Evolutionary conservation across 1,140 invertebrate species (phyloP).

Genomic region (Battus philenor): DNA sequence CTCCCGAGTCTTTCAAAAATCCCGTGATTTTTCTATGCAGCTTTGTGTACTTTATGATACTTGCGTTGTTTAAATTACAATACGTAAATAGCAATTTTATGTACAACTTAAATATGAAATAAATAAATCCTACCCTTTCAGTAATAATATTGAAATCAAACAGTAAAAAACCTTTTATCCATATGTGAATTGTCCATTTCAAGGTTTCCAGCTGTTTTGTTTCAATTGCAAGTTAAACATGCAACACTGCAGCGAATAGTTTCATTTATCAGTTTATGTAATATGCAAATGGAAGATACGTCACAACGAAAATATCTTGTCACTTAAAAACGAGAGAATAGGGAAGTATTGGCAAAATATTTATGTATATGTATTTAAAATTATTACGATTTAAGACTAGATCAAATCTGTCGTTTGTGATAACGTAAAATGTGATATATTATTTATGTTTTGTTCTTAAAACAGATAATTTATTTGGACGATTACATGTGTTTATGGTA

Average conservation of each 20-base stretch:
- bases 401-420: constrained; percentile 39
- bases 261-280: constrained; percentile 17
- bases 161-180: too few relatives aligned
- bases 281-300: constrained; percentile 11
- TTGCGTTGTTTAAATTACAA: too few relatives aligned
- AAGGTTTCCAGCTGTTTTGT: too few relatives aligned
- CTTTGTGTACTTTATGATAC: too few relatives aligned
- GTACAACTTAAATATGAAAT: too few relatives aligned
- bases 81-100: too few relatives aligned
- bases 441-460: constrained; percentile 40
- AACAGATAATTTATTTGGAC: constrained; percentile 45
- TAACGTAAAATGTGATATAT: constrained; percentile 45
- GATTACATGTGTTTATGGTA: constrained; percentile 57
- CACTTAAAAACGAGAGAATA: constrained; percentile 3
- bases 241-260: constrained; percentile 5
- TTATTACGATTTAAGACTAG: too few relatives aligned
- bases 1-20: neutral
- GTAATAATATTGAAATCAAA: too few relatives aligned
- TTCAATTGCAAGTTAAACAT: too few relatives aligned
- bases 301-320: neutral
- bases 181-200: too few relatives aligned
- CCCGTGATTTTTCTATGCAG: too few relatives aligned
- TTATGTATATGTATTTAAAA: constrained; percentile 1
- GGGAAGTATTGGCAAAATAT: constrained; percentile 1
- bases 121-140: too few relatives aligned